Base-by-base conservation (phyloP, 2,888 invertebrate genomes). In the Tenthredo distinguenda region DNA sequence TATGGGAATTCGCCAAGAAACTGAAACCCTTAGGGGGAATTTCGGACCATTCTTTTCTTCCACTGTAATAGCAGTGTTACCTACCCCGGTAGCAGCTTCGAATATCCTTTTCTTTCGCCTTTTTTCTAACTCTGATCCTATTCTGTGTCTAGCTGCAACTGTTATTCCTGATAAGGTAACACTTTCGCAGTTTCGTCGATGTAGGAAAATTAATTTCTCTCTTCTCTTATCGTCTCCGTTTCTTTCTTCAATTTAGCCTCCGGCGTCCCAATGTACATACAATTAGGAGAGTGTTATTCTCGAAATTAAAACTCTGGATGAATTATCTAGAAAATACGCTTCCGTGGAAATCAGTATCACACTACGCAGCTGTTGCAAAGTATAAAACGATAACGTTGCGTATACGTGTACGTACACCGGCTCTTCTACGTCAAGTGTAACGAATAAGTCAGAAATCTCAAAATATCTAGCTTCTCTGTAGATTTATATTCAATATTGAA, bases 1-100 rank as follows among this genome's bases (percentile, higher is more conserved):
- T 74, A 74, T 74, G 40, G 72, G 72, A 74, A 43, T 74, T 0
- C 40, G 43, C 72, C 9, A 74, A 74, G 72, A 74, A 74, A 74
- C 72, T 74, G 72, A 74, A 74, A 74, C 43, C 72, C 72, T 74
- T 43, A 12, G 58, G 62, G 62, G 62, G 26, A 26, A 26, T 62
- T 62, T 62, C 2, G 26, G 26, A 9, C 62, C 62, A 62, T 62
- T 62, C 26, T 12, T 26, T 62, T 62, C 26, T 62, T 26, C 4
- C 62, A 26, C 26, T 12, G 12, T 62, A 62, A n/a, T 10, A 10
- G 3, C 18, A 55, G 43, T 43, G 3, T 10, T 12, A 43, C 43
- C 43, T 43, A 12, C 12, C 12, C 12, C 47, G 47, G 3, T 15
- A 47, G 15, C 47, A 15, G 12, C 26, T 9, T 9, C 12, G 9